Evolutionary conservation across 1,140 invertebrate species (phyloP), one percentile per base, ranked within the genome.

Genomic region (Diachasmimorpha longicaudata): DNA sequence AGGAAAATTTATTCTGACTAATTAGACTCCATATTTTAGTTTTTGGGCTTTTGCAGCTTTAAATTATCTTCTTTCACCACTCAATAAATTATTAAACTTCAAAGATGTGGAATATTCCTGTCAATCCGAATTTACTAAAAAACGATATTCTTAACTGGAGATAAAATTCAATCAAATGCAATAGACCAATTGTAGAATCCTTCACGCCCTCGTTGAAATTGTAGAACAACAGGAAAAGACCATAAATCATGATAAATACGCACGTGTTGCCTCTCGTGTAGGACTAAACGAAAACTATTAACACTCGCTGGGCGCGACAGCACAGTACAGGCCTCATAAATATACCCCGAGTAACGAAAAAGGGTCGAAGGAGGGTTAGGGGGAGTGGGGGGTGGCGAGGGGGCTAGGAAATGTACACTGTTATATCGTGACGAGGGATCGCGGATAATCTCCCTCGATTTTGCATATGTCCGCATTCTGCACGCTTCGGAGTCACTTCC

Each of bases 161-260:
- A 31, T 39, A 14, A 68, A 63, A 13, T 63, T 63, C 16, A 68
- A 68, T 68, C 6, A 39, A 68, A 39, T 10, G 5, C 23, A 72
- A 72, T 37, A n/a, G 31, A 37, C 14, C 58, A 68, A 39, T 68
- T 37, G 66, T 63, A 14, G 31, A 63, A 63, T 63, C 23, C 58
- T 52, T 63, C 23, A 63, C 58, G 23, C 58, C 58, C 23, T 14
- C 58, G 58, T 68, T 16, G 4, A 58, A 63, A 72, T 9, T 19
- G 16, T 63, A 19, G 8, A 58, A 70, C 21, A 58, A 75, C 52
- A 70, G 67, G 21, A 52, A 42, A 70, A 31, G 23, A 67, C 71
- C 16, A 78, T 78, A 74, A 78, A 78, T 78, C 76, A 75, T 74
- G 72, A 74, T 78, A 78, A 78, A 78, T 74, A 71, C 69, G 76